Conservation (phyloP, 2,113 vertebrate species). For the Neotragus pygmaeus region DNA sequence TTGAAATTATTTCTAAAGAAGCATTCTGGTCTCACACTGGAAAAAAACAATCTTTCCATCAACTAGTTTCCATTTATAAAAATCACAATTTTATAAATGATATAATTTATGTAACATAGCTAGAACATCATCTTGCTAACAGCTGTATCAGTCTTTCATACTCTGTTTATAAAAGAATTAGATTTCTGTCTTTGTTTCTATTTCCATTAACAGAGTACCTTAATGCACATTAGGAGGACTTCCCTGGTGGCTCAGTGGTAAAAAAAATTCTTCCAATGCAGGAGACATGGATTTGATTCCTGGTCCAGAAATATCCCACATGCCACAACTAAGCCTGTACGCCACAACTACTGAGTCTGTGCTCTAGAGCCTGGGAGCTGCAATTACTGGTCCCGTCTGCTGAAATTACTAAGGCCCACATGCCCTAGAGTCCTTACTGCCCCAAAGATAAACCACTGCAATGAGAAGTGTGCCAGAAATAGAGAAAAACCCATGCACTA, state of each 20-base stretch:
- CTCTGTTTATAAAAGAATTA: not conserved
- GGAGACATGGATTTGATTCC: not conserved
- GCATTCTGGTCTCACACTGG: not conserved
- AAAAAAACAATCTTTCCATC: not conserved
- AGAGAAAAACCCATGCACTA: not conserved
- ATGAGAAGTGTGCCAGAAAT: rapidly evolving
- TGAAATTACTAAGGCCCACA: not conserved
- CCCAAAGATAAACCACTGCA: not conserved
- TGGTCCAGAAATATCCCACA: not conserved
- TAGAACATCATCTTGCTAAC: not conserved
- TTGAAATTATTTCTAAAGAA: not conserved
- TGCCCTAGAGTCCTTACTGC: not conserved
- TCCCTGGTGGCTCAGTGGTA: not conserved
- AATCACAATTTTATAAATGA: not conserved
- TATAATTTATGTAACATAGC: not conserved
- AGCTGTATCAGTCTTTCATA: not conserved
- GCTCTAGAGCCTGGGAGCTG: no score
- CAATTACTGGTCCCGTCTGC: not conserved
- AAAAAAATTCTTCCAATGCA: not conserved
- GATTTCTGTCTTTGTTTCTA: not conserved
- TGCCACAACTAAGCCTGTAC: not conserved
- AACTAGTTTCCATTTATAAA: not conserved
- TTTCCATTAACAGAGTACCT: not conserved
- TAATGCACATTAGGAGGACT: not conserved
- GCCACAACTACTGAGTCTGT: no score